Conservation (phyloP, 2,113 vertebrate species). For the Conger conger region DNA sequence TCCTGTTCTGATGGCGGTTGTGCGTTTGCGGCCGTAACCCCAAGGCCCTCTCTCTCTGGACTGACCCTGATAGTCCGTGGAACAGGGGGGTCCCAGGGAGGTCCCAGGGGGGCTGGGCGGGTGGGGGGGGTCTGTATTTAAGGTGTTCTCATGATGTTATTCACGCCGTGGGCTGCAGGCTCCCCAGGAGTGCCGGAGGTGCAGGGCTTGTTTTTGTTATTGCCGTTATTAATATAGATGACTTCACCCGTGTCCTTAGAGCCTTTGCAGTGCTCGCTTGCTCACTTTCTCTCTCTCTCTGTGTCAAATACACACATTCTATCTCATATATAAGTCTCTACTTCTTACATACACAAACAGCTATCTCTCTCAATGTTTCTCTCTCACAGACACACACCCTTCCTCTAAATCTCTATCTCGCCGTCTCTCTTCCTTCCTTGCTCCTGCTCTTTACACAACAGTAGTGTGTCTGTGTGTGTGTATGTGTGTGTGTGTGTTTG, state of each 20-base stretch:
- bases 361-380: not conserved
- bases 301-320: too few relatives aligned
- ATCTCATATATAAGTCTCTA: not conserved
- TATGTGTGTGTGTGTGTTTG: too few relatives aligned
- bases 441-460: not conserved
- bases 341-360: not conserved
- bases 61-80: not conserved
- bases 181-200: not conserved
- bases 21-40: not conserved
- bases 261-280: not conserved
- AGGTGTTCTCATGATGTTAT: not conserved
- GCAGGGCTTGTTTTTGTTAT: constrained; percentile 29
- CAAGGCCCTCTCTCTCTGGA: not conserved
- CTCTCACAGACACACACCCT: not conserved
- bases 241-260: constrained; percentile 24
- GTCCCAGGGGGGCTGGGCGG: too few relatives aligned
- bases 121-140: not conserved
- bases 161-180: not conserved
- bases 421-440: not conserved
- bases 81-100: not conserved
- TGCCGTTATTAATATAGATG: constrained; percentile 35
- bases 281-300: not conserved
- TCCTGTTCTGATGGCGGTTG: too few relatives aligned
- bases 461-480: not conserved
- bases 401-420: not conserved